phyloP scores from a whole-genome alignment of 2,113 vertebrate genomes.

The Sphaerodactylus townsendi region DNA sequence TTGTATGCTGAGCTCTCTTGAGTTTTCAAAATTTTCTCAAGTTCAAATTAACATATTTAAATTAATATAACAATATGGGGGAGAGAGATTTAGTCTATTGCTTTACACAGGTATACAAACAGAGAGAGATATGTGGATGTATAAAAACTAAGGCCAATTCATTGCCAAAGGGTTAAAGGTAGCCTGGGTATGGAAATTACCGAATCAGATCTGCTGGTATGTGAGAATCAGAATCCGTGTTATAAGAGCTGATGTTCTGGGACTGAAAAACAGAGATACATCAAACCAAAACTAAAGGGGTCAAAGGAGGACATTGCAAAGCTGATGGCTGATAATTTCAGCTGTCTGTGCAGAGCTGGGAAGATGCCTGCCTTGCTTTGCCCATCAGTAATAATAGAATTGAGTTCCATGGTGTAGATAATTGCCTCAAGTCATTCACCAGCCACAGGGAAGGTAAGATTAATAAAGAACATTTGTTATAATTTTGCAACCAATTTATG shows the following conservation, averaged over 20 bases:
- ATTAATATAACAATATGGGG: neutral
- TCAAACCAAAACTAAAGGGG: constrained; percentile 10
- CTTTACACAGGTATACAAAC: neutral
- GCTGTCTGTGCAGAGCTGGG: constrained; percentile 22
- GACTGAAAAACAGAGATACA: neutral
- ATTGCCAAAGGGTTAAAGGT: neutral
- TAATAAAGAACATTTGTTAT: constrained; percentile 76
- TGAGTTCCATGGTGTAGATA: constrained; percentile 59
- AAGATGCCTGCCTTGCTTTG: constrained; percentile 32
- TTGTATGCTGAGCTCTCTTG: neutral
- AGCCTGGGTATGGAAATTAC: neutral
- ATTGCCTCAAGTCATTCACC: constrained; percentile 58
- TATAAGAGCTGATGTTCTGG: neutral
- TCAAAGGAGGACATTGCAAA: constrained; percentile 10
- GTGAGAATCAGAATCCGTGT: constrained; percentile 4
- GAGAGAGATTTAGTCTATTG: neutral
- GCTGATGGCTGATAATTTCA: constrained; percentile 16
- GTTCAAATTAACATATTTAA: neutral
- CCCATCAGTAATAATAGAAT: constrained; percentile 51
- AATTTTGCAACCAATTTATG: constrained; percentile 72
- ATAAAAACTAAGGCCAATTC: neutral
- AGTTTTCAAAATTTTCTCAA: neutral
- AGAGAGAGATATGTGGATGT: neutral
- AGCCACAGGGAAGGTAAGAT: constrained; percentile 67
- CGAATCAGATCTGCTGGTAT: neutral